Conservation (phyloP, 2,113 vertebrate genomes). For the Ailurus styani region DNA sequence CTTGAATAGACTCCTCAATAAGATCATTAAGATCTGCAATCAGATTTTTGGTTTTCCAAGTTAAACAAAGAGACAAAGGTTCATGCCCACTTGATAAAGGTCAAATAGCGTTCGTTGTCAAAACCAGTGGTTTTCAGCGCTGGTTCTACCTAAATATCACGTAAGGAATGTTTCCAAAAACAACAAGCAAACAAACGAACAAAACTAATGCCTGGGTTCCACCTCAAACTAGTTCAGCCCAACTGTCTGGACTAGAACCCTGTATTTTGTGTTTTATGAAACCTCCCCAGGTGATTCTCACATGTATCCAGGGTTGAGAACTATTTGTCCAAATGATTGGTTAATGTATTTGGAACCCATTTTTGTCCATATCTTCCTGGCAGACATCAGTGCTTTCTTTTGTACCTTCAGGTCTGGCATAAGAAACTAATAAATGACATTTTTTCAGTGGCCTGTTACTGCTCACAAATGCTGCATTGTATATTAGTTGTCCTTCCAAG, state of each 20-base stretch:
- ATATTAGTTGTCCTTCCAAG: background rate
- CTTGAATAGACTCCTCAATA: background rate
- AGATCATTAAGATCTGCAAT: background rate
- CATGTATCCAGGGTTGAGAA: background rate
- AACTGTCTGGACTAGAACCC: background rate
- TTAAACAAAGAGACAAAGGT: conserved; percentile 22
- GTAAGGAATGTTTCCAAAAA: background rate
- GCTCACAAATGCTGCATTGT: background rate
- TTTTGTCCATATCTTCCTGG: background rate
- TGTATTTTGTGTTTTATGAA: background rate
- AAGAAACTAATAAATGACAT: background rate
- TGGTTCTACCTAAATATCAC: background rate
- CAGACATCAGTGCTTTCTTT: background rate
- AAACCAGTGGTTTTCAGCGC: background rate
- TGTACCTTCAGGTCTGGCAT: background rate
- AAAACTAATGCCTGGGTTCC: background rate
- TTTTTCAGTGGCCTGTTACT: background rate
- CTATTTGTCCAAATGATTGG: background rate
- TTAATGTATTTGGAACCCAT: background rate
- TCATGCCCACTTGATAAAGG: conserved; percentile 6
- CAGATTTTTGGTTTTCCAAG: conserved; percentile 11
- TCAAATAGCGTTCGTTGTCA: background rate
- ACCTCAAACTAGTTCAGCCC: background rate
- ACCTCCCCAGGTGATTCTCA: background rate
- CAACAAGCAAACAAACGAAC: background rate